A percentile compares a stretch with the other conserved stretches of the same genome.
phyloP scores from a whole-genome alignment of 2,797 vertebrate species.

The Falco novaeseelandiae region DNA sequence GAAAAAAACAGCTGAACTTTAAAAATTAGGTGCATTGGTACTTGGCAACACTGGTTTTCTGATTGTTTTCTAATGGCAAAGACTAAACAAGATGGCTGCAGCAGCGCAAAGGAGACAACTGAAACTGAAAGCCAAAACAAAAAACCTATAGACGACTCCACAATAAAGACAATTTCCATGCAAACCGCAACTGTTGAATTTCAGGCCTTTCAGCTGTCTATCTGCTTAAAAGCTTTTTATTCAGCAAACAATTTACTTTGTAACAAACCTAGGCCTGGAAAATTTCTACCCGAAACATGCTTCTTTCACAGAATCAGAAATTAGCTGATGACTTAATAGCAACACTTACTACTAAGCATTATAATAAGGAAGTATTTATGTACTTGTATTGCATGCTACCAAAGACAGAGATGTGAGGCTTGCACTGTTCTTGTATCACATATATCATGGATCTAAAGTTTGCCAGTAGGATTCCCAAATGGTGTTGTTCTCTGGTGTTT shows the following conservation, averaged over 20 bases:
- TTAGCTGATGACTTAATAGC: conserved; percentile 50
- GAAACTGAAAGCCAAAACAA: conserved; percentile 49
- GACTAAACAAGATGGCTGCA: conserved; percentile 47
- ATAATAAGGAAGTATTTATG: conserved; percentile 41
- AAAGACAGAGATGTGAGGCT: neutral
- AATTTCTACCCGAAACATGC: conserved; percentile 48
- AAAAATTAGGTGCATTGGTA: conserved; percentile 46
- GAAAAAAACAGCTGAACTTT: conserved; percentile 20
- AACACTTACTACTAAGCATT: conserved; percentile 10
- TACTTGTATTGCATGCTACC: neutral
- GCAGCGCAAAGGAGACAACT: conserved; percentile 46
- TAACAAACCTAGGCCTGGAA: conserved; percentile 43
- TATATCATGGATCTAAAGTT: neutral
- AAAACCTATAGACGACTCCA: conserved; percentile 57
- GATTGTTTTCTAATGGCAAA: conserved; percentile 54
- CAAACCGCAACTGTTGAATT: conserved; percentile 61
- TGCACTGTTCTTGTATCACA: neutral
- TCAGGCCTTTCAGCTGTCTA: conserved; percentile 61
- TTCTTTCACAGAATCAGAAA: conserved; percentile 58
- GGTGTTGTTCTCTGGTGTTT: neutral
- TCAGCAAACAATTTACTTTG: conserved; percentile 61
- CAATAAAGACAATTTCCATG: conserved; percentile 66
- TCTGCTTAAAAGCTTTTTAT: conserved; percentile 61
- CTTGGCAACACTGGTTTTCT: conserved; percentile 37
- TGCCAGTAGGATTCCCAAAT: neutral